These are phyloP conservation scores for Chesias legatella DNA, from an alignment of 2,888 invertebrate species.

Conservation along the genomic window DNA sequence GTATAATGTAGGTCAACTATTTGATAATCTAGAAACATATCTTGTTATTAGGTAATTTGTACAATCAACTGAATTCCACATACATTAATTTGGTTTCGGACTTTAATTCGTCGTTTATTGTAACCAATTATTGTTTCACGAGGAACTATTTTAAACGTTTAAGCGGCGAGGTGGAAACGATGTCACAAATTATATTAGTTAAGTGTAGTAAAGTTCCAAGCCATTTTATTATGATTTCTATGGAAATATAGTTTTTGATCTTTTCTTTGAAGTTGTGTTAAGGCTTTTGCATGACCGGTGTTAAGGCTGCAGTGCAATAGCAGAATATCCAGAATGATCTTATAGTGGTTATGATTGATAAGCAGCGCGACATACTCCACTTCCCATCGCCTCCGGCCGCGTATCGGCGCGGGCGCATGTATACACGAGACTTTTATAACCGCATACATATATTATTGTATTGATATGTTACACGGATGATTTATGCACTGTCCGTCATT, in stretches of 20 bases:
- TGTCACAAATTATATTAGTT: too few species aligned
- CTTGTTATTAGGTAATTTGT: neutral
- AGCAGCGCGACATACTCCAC: slow-evolving; percentile 67
- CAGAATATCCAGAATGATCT: neutral
- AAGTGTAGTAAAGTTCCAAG: slow-evolving; percentile 1
- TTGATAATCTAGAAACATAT: slow-evolving; percentile 19
- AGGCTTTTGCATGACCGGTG: too few species aligned
- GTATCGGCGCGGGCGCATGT: slow-evolving; percentile 27
- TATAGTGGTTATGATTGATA: slow-evolving; percentile 53
- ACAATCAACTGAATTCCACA: neutral
- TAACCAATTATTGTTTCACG: too few species aligned
- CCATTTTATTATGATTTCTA: too few species aligned
- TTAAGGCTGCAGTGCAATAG: neutral
- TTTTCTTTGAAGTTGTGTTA: too few species aligned
- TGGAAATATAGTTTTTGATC: neutral
- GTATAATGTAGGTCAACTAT: slow-evolving; percentile 16
- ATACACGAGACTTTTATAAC: slow-evolving; percentile 56
- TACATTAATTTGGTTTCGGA: too few species aligned
- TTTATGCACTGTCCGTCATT: slow-evolving; percentile 60
- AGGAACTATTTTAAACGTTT: too few species aligned
- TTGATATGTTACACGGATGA: slow-evolving; percentile 63
- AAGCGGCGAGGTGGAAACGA: too few species aligned
- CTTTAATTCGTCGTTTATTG: too few species aligned
- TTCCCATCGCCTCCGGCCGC: slow-evolving; percentile 42
- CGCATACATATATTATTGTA: slow-evolving; percentile 55